phyloP scores from a whole-genome alignment of 2,797 vertebrate species.

The Syndactyla subalaris region DNA sequence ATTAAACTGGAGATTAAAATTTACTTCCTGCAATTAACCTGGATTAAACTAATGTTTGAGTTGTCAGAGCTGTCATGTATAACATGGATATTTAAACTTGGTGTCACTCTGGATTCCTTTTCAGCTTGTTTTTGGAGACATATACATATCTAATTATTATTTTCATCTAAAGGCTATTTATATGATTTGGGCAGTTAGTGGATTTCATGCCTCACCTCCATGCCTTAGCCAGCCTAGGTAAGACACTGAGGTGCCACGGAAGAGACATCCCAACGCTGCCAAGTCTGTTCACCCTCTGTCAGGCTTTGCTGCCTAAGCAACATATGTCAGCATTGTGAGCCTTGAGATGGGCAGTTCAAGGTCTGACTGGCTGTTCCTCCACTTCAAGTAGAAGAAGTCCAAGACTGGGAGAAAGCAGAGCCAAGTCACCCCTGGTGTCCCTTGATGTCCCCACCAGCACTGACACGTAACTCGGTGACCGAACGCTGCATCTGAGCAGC shows the following conservation, averaged over 20 bases:
- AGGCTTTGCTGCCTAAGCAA: neutral
- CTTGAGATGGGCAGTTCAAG: neutral
- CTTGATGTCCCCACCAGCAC: neutral
- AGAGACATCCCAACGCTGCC: neutral
- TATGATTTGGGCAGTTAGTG: neutral
- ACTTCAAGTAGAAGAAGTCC: neutral
- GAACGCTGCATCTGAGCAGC: accelerated
- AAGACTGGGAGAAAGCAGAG: neutral
- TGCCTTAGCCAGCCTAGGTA: neutral
- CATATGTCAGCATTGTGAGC: accelerated
- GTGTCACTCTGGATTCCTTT: neutral
- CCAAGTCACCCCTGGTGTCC: neutral
- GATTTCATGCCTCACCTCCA: neutral
- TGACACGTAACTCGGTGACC: accelerated
- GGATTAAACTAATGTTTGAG: neutral
- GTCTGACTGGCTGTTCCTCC: neutral
- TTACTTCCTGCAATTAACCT: neutral
- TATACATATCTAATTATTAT: neutral
- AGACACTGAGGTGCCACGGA: neutral
- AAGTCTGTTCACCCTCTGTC: neutral
- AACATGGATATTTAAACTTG: neutral
- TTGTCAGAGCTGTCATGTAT: neutral
- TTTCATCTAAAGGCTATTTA: neutral
- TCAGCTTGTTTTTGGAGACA: neutral
- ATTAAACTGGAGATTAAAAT: neutral